Conservation (phyloP, 2,113 vertebrate genomes). For the Ammodramus savannarum region DNA sequence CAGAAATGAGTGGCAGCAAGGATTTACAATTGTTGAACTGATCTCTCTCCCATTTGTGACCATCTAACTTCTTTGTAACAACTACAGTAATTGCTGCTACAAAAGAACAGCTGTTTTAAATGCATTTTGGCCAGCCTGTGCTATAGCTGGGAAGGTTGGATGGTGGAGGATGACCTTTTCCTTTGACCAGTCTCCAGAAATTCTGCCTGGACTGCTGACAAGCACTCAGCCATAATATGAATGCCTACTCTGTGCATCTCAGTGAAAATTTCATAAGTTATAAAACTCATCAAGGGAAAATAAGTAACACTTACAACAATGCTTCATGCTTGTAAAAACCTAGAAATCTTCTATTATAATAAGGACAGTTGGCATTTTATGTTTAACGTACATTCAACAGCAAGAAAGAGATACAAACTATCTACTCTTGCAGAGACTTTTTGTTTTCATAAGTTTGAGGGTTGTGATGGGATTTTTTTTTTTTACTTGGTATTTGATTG, state of each 20-base stretch:
- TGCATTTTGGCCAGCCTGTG: not conserved
- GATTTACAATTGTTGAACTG: not conserved
- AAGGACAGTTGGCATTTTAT: not conserved
- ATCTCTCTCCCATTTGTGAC: not conserved
- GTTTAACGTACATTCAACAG: not conserved
- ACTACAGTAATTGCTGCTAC: not conserved
- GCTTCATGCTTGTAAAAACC: not conserved
- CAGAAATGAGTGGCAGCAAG: not conserved
- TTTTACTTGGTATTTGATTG: not conserved
- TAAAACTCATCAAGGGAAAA: not conserved
- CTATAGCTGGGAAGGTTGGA: not conserved
- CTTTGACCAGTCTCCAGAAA: not conserved
- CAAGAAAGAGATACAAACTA: not conserved
- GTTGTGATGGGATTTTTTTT: not conserved
- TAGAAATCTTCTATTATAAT: not conserved
- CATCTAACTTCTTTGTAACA: not conserved
- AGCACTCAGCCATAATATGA: not conserved
- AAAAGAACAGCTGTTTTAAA: not conserved
- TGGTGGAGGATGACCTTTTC: not conserved
- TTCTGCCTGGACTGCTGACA: not conserved
- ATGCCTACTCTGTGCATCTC: not conserved
- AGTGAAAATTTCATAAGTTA: not conserved
- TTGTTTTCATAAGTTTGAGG: not conserved
- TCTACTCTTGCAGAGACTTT: not conserved
- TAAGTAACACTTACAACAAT: not conserved